Percentiles rank a stretch among this genome's conserved stretches.
These are phyloP conservation scores for Scartelaos histophorus DNA, from an alignment of 2,113 vertebrate genomes.

Conservation along the genomic window DNA sequence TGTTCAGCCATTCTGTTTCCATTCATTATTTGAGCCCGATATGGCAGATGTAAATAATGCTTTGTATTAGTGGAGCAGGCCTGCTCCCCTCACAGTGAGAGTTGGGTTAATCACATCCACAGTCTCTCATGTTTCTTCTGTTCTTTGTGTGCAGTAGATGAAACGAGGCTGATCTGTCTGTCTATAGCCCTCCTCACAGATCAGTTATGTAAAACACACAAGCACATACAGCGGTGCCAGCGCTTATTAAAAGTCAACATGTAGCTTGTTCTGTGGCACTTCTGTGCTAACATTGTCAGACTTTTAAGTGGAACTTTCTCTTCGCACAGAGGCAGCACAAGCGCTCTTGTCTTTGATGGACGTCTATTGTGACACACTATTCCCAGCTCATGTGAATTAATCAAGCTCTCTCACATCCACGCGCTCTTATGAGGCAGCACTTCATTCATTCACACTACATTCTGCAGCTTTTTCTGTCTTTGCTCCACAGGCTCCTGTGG, in stretches of 20 bases:
- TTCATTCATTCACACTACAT: no score
- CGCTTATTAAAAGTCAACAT: slow-evolving; percentile 14
- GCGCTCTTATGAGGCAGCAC: not conserved
- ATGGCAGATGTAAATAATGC: not conserved
- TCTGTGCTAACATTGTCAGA: slow-evolving; percentile 12
- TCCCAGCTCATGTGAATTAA: slow-evolving; percentile 17
- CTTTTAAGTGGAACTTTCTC: slow-evolving; percentile 6
- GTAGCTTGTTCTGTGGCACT: slow-evolving; percentile 1
- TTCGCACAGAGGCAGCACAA: slow-evolving; percentile 4
- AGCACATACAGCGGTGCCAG: slow-evolving; percentile 2
- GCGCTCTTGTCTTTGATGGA: slow-evolving; percentile 12
- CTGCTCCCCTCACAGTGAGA: not conserved
- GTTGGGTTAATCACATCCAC: not conserved
- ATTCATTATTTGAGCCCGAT: not conserved
- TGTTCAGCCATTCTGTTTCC: no score
- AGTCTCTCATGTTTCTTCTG: not conserved
- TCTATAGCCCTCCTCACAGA: not conserved
- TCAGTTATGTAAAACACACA: slow-evolving; percentile 7
- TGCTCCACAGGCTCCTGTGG: not conserved
- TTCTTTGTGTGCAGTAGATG: not conserved
- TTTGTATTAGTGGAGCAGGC: not conserved
- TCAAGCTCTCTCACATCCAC: not conserved
- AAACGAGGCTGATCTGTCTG: not conserved
- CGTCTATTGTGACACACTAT: slow-evolving; percentile 16
- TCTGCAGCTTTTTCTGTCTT: not conserved